Percentiles rank a stretch among this genome's conserved stretches.
phyloP scores from a whole-genome alignment of 2,797 vertebrate species.

The Trematomus bernacchii region DNA sequence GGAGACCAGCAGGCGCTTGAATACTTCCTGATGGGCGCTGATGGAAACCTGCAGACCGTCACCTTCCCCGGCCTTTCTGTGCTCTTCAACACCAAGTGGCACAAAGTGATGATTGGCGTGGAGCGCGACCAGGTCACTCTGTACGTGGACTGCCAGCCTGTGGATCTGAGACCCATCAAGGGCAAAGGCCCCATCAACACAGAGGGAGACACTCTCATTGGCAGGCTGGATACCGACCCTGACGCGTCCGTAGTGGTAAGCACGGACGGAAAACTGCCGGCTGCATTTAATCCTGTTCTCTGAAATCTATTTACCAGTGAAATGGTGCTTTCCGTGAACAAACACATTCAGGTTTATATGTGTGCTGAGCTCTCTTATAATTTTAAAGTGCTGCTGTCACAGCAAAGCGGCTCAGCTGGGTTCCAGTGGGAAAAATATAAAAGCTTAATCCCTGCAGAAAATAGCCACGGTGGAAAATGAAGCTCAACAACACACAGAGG shows the following conservation, averaged over 20 bases:
- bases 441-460: constrained; percentile 65
- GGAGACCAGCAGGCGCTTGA: constrained; percentile 87
- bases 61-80: constrained; percentile 86
- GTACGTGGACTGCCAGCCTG: constrained; percentile 87
- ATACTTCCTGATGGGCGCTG: constrained; percentile 86
- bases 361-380: constrained; percentile 69
- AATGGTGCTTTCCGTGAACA: constrained; percentile 43
- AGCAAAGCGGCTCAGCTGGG: constrained; percentile 73
- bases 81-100: constrained; percentile 90
- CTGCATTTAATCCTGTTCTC: constrained; percentile 42
- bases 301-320: constrained; percentile 20
- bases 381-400: constrained; percentile 69
- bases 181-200: constrained; percentile 87
- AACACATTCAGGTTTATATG: constrained; percentile 55
- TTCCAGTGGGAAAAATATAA: constrained; percentile 39
- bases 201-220: constrained; percentile 88
- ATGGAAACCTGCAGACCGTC: constrained; percentile 86
- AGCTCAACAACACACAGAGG: constrained; percentile 35
- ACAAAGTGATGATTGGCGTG: constrained; percentile 90
- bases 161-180: constrained; percentile 86
- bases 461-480: constrained; percentile 46
- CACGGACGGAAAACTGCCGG: constrained; percentile 8
- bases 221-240: constrained; percentile 84
- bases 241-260: constrained; percentile 88
- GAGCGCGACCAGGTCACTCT: constrained; percentile 85